phyloP scores from a whole-genome alignment of 2,888 invertebrate genomes.

The Raillietiella orientalis region DNA sequence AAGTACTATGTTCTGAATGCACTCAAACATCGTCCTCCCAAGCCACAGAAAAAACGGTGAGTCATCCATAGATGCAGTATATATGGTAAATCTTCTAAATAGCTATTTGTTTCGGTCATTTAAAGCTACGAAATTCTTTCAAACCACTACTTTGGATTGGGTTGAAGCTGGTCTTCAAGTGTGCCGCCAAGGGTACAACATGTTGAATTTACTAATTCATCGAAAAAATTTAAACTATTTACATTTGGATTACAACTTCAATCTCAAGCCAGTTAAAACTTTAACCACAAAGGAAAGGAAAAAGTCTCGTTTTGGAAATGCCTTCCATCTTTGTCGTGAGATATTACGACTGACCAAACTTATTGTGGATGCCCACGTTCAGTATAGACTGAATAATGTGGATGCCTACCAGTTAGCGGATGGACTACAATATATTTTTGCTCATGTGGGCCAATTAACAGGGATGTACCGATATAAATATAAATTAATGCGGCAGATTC shows the following conservation, averaged over 20 bases:
- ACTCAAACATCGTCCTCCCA: constrained; percentile 82
- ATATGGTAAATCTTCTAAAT: constrained; percentile 5
- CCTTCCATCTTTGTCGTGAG: constrained; percentile 96
- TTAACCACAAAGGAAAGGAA: constrained; percentile 97
- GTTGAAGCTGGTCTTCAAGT: constrained; percentile 91
- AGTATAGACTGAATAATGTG: constrained; percentile 93
- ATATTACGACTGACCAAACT: constrained; percentile 91
- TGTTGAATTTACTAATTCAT: constrained; percentile 93
- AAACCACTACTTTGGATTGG: constrained; percentile 97
- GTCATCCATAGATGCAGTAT: constrained; percentile 4
- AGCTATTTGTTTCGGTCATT: constrained; percentile 90
- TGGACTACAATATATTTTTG: constrained; percentile 94
- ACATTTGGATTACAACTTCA: constrained; percentile 98
- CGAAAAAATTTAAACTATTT: constrained; percentile 97
- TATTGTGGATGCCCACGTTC: constrained; percentile 96
- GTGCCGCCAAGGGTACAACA: constrained; percentile 96
- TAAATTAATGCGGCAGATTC: constrained; percentile 89
- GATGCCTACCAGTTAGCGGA: constrained; percentile 96
- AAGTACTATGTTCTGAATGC: constrained; percentile 97
- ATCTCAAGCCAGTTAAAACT: constrained; percentile 96
- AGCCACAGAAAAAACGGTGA: constrained; percentile 82
- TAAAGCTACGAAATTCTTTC: constrained; percentile 98
- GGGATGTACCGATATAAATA: constrained; percentile 99
- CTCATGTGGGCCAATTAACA: constrained; percentile 94
- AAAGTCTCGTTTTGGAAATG: constrained; percentile 85